Evolutionary conservation across 2,888 invertebrate genomes (phyloP).

Genomic region (Euproctis similis): DNA sequence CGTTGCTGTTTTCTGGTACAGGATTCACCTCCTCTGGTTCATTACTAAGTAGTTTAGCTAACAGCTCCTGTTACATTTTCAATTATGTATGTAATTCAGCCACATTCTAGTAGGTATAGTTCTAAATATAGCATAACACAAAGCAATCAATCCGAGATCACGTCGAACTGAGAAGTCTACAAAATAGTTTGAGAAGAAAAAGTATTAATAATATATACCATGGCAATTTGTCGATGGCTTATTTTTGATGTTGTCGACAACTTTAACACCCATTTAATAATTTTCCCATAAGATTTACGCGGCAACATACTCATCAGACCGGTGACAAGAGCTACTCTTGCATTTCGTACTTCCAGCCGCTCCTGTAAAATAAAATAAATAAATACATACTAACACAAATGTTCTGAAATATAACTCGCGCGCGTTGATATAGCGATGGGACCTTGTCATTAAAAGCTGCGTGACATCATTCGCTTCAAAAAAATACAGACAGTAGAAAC

Average conservation of each 20-base stretch:
- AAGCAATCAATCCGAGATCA: no score
- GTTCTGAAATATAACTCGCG: background rate
- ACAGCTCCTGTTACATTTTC: conserved; percentile 47
- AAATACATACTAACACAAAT: background rate
- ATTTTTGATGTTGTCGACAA: conserved; percentile 49
- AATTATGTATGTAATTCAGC: no score
- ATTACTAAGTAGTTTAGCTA: conserved; percentile 45
- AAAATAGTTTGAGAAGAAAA: no score
- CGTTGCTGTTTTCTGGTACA: conserved; percentile 2
- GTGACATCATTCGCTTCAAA: no score
- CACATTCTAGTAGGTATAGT: no score
- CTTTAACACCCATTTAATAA: conserved; percentile 54
- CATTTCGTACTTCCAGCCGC: conserved; percentile 49
- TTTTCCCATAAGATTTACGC: conserved; percentile 38
- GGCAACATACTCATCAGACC: conserved; percentile 62
- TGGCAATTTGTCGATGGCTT: conserved; percentile 52
- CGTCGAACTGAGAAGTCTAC: no score
- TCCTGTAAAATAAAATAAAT: conserved; percentile 36
- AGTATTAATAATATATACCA: no score
- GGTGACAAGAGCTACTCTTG: conserved; percentile 49
- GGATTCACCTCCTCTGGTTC: conserved; percentile 36
- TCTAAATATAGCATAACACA: no score
- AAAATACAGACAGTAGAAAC: no score
- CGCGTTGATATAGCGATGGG: no score
- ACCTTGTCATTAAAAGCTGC: no score